Base-by-base conservation (phyloP, 2,888 invertebrate species). In the Calameuta pallipes region DNA sequence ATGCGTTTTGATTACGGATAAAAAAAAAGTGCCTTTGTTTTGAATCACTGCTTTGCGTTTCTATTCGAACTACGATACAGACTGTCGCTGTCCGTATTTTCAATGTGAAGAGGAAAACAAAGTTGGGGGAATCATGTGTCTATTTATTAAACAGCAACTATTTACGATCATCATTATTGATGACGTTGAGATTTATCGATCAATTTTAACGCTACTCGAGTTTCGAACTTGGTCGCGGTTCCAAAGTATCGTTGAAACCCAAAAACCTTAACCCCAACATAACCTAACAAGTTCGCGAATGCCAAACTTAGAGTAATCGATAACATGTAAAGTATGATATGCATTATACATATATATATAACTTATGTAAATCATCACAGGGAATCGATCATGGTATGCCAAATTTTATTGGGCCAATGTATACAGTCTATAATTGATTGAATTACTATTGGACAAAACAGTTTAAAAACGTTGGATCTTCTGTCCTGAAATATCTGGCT, bases 251-350 rank as follows among this genome's bases (percentile, higher is more conserved):
- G 31, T 71, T 33, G 31, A 9, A 56, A 71, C 31, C 15, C 11
- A 30, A 15, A 15, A 56, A 56, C 31, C 71, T n/a, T 70, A 33
- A 11, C 33, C 3, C 31, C 15, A 33, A 71, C n/a, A 4, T n/a
- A 36, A 74, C 68, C 30, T 33, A n/a, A 77, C 35, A 69, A 77
- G 75, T 35, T 33, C 71, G 30, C 56, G 56, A 77, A 77, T 77
- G 77, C 77, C 77, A 77, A 77, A 77, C 36, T 30, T 77, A 77
- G 77, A 69, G 70, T 75, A 75, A 77, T 69, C 69, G 31, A 33
- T 30, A 35, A 30, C 30, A 4, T 35, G 34, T 74, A 34, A 56
- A 56, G 74, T 74, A 74, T 35, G 41, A 56, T 74, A 30, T 71
- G 30, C 23, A 30, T 33, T 71, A 70, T 12, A 30, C 11, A 33